Conservation (phyloP, 2,888 invertebrate species). For the Formica aserva region DNA sequence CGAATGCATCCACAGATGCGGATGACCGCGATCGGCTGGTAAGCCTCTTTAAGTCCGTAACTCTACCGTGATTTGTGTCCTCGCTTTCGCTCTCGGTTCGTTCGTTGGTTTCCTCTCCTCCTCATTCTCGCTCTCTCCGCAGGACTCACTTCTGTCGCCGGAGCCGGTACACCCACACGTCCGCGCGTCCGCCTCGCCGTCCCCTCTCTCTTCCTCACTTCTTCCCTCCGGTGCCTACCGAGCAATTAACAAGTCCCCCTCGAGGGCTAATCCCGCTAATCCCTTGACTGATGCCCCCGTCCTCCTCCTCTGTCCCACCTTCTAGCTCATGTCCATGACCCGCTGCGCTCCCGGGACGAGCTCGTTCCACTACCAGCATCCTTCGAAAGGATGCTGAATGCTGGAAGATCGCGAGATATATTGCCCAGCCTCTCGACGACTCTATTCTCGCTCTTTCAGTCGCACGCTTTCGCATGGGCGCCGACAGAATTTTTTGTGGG, state of each 20-base stretch:
- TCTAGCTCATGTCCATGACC: constrained; percentile 67
- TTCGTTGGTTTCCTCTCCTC: constrained; percentile 30
- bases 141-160: constrained; percentile 38
- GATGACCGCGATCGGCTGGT: constrained; percentile 70
- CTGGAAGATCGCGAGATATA: constrained; percentile 59
- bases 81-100: constrained; percentile 46
- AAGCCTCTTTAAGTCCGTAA: constrained; percentile 85
- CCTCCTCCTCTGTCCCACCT: constrained; percentile 47
- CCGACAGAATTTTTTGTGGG: constrained; percentile 43
- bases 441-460: constrained; percentile 52
- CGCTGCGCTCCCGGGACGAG: constrained; percentile 58
- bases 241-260: constrained; percentile 86
- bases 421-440: constrained; percentile 34
- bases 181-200: constrained; percentile 46
- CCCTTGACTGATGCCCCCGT: constrained; percentile 85
- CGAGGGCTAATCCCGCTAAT: constrained; percentile 85
- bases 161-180: constrained; percentile 52
- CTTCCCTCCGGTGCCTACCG: constrained; percentile 71
- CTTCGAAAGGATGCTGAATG: constrained; percentile 54
- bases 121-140: constrained; percentile 17
- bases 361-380: constrained; percentile 67
- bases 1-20: constrained; percentile 64
- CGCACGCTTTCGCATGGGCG: constrained; percentile 48
- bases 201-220: constrained; percentile 40
- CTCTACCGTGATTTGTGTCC: constrained; percentile 81